Percentiles rank a stretch among this genome's conserved stretches.
phyloP scores from a whole-genome alignment of 1,140 invertebrate genomes.

The Heterodera schachtii region DNA sequence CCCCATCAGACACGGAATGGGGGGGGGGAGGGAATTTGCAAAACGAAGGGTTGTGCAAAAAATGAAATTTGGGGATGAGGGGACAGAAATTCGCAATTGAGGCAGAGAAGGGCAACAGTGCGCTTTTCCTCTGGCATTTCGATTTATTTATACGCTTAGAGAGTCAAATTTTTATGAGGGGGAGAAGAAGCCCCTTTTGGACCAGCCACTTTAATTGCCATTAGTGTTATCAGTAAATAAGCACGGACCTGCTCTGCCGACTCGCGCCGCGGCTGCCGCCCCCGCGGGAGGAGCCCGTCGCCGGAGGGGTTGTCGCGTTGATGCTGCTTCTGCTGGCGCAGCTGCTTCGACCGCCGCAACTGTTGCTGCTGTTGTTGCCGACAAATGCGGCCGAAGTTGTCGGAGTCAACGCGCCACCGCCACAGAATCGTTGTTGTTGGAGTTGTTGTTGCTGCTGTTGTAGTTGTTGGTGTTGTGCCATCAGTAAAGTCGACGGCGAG shows the following conservation, averaged over 20 bases:
- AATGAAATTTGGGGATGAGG: too few species aligned
- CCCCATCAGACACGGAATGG: too few species aligned
- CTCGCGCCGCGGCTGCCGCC: not conserved
- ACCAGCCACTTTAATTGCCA: too few species aligned
- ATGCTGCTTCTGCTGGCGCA: not conserved
- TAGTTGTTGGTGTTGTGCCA: not conserved
- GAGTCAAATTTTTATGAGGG: not conserved
- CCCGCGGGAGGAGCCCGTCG: not conserved
- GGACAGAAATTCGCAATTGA: not conserved
- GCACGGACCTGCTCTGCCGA: not conserved
- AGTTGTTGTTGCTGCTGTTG: too few species aligned
- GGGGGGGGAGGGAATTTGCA: too few species aligned
- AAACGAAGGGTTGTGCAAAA: too few species aligned
- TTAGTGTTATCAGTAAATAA: too few species aligned
- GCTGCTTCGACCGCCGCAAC: not conserved
- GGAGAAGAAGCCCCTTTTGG: not conserved
- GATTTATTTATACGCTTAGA: not conserved
- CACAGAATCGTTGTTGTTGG: not conserved
- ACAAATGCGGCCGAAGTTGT: not conserved
- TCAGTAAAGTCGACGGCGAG: conserved; percentile 1
- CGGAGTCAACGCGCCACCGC: not conserved
- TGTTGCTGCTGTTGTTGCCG: not conserved
- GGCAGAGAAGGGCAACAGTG: not conserved
- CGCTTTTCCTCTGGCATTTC: too few species aligned
- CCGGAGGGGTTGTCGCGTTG: not conserved